These are phyloP conservation scores for Oenanthe oenanthe DNA, from an alignment of 2,113 vertebrate species.

Conservation along the genomic window DNA sequence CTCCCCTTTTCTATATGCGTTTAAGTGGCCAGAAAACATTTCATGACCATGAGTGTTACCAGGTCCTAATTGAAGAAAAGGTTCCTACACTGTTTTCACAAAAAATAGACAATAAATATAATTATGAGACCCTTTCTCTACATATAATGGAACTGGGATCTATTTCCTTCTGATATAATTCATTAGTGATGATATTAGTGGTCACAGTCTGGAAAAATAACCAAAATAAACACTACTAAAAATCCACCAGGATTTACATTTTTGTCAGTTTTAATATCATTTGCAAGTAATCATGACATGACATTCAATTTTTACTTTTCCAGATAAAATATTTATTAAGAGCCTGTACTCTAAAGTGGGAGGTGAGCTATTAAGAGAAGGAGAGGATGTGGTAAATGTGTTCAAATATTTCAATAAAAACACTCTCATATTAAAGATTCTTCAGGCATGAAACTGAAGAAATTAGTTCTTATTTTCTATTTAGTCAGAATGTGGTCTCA, in stretches of 20 bases:
- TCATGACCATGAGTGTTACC: background rate
- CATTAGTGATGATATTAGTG: background rate
- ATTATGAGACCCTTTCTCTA: background rate
- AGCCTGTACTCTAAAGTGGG: background rate
- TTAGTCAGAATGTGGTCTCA: background rate
- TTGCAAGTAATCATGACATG: background rate
- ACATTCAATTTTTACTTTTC: background rate
- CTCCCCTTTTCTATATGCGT: background rate
- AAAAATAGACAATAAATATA: background rate
- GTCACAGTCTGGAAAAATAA: background rate
- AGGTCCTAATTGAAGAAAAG: background rate
- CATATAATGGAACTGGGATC: background rate
- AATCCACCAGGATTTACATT: background rate
- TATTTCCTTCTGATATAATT: background rate
- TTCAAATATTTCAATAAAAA: background rate
- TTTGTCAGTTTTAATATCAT: background rate
- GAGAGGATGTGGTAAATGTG: background rate
- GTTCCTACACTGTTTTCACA: background rate
- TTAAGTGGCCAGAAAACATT: slow-evolving; percentile 13
- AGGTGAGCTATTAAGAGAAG: background rate
- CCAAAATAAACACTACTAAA: background rate
- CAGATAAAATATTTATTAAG: background rate
- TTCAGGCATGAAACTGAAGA: background rate
- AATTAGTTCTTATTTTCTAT: background rate
- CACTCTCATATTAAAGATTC: background rate